Percentiles rank a stretch among this genome's conserved stretches.
Conservation (phyloP, 2,888 invertebrate species). For the Papilio demoleus region DNA sequence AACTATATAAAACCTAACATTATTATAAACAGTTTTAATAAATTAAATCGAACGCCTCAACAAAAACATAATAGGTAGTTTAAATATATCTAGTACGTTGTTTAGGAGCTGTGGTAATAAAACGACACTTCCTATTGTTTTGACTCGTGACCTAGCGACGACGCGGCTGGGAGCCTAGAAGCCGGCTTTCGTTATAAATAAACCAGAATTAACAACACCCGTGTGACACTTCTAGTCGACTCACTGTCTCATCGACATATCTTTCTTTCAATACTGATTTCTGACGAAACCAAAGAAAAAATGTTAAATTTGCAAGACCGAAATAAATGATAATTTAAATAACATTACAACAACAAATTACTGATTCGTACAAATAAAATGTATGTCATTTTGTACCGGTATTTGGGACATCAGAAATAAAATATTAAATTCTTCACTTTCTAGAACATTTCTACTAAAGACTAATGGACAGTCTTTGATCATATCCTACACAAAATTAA, state of each 20-base stretch:
- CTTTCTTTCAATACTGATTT: constrained; percentile 7
- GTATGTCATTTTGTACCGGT: background rate
- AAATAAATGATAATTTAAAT: too few species aligned
- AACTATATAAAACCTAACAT: too few species aligned
- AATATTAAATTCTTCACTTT: background rate
- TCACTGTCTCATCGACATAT: constrained; percentile 46
- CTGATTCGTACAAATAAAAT: background rate
- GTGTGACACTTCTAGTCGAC: constrained; percentile 48
- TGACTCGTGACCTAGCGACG: constrained; percentile 47
- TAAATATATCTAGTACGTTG: background rate
- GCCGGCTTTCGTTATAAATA: constrained; percentile 53
- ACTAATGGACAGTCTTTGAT: constrained; percentile 24
- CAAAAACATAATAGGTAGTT: background rate
- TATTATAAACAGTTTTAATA: background rate
- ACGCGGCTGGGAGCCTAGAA: constrained; percentile 44
- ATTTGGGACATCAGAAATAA: background rate
- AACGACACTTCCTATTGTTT: constrained; percentile 40
- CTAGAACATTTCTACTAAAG: constrained; percentile 8
- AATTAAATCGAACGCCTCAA: background rate
- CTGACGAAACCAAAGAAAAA: too few species aligned
- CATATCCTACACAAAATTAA: constrained; percentile 25
- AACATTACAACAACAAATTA: background rate
- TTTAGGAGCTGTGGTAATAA: background rate
- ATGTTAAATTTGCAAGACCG: background rate
- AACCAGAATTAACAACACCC: constrained; percentile 47